Evolutionary conservation across 2,888 invertebrate species (phyloP), one percentile per base, ranked within the genome.

Genomic region (Andrena fulva): DNA sequence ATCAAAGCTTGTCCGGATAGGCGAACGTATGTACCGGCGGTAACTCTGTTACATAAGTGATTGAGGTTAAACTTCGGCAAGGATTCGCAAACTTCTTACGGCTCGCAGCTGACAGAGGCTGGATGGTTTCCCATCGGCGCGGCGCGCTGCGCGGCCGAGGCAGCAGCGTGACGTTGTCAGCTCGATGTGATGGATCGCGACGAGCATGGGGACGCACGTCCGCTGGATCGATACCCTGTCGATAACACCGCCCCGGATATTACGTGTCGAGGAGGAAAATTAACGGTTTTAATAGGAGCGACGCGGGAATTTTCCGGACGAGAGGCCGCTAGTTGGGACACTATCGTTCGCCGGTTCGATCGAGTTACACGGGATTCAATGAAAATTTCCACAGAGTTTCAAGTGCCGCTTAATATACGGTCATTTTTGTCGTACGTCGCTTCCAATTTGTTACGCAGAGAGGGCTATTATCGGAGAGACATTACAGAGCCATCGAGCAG

Each of bases 41-140:
- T 80, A 86, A 88, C 84, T 76, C 64, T 31, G 79, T 85, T 82
- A 88, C 77, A 76, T 77, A 80, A 86, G 80, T 79, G 87, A 88
- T 82, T 66, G 80, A 80, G 81, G 74, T 83, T 81, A 83, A 87
- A 78, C 80, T 85, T 78, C 29, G 60, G 59, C 66, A 77, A 76
- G 78, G 69, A 85, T 87, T 81, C 82, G 73, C 70, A 77, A 88
- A 87, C 79, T 89, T 85, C 81, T 85, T 85, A 70, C 71, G 29
- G 69, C 7, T 59, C 64, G 67, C 88, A 87, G 77, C 80, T 86
- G 79, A 66, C 73, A 69, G 68, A 56, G 29, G 66, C 31, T 64
- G 67, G 59, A 33, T 59, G 76, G 56, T 77, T 77, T 81, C 78
- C 75, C 82, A 69, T 66, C 35, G 50, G 10, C 29, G n/a, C 4